Evolutionary conservation across 2,113 vertebrate genomes (phyloP), one percentile per base, ranked within the genome.

Genomic region (Cinclus cinclus): DNA sequence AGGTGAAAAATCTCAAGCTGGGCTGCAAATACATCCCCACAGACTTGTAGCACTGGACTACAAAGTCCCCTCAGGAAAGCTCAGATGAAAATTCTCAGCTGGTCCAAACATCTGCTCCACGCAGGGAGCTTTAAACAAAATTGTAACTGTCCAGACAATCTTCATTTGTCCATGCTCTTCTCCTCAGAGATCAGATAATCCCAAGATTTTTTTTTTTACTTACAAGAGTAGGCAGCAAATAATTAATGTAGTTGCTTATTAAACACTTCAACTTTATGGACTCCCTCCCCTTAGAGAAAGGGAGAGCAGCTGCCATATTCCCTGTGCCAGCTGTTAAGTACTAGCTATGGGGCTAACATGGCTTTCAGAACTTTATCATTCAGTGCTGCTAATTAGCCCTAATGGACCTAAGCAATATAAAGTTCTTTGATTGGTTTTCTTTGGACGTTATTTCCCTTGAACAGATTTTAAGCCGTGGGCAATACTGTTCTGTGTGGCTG

Each of bases 381-480:
- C 75, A 92, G 35, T 41, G 73, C 83, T 90, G 59, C 74, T 92
- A 93, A 96, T 91, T 92, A 90, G 47, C 53, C 55, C 84, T 80
- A 81, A 84, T 28, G 55, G 87, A 82, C 62, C 44, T 59, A 81
- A 77, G 76, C 83, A 84, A 37, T 74, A 75, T 22, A 56, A 92
- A 92, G 80, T 50, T 56, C 82, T 77, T 93, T 58, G 47, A 56
- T 71, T 55, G 76, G n/a, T 82, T 92, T 73, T 74, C 79, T 85
- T 67, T 85, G 83, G 41, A 63, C 56, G 83, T 93, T 80, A 81
- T 64, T 94, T 95, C 80, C 52, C 39, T 47, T 49, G 82, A 96
- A 96, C 96, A 97, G 90, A 96, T 96, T 97, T 97, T 89, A 68
- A 90, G 93, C 95, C 90, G 3, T 73, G 53, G 92, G 93, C 84